Evolutionary conservation across 1,140 invertebrate genomes (phyloP), one percentile per base, ranked within the genome.

Genomic region (Brachionus rotundiformis): DNA sequence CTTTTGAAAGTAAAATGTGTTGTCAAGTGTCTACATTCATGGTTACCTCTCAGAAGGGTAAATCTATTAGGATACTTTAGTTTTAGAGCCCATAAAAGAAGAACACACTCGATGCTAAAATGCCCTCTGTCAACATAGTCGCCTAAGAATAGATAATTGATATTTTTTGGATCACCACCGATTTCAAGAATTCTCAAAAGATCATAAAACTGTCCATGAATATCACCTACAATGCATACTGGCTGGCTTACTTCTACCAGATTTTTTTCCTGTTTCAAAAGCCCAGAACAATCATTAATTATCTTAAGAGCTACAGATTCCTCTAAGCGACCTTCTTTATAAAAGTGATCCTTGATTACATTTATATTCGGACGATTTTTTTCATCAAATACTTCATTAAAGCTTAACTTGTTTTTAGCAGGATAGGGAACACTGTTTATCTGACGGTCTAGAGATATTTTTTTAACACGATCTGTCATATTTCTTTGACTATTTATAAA

Each of bases 191-290:
- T 87, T 76, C 85, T 84, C 3, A 91, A 84, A 7, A 91, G 85
- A 83, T 91, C 90, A 68, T 88, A 86, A 85, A 88, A 91, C 84
- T 91, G 90, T 27, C 90, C 90, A 85, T 91, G 90, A 39, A 91
- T 90, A 84, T 91, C 90, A 0, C 90, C 90, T 79, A 85, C 85
- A 65, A 92, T 90, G 84, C 90, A 91, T 25, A 92, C 87, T 8
- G 91, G 91, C 1, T 90, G 88, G 81, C 88, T 87, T 59, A 92
- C 84, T 84, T 91, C 90, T 39, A 92, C 83, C 11, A 92, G 85
- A 87, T 90, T 91, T 25, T 91, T 90, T 84, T 92, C 91, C 65
- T 89, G 85, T 73, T 91, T 85, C 81, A 92, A 90, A 13, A 90
- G 87, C 36, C 89, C 87, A 49, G 90, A 47, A 16, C 16, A 16